Evolutionary conservation across 2,888 invertebrate genomes (phyloP), one percentile per base, ranked within the genome.

Genomic region (Chrysolina americana): DNA sequence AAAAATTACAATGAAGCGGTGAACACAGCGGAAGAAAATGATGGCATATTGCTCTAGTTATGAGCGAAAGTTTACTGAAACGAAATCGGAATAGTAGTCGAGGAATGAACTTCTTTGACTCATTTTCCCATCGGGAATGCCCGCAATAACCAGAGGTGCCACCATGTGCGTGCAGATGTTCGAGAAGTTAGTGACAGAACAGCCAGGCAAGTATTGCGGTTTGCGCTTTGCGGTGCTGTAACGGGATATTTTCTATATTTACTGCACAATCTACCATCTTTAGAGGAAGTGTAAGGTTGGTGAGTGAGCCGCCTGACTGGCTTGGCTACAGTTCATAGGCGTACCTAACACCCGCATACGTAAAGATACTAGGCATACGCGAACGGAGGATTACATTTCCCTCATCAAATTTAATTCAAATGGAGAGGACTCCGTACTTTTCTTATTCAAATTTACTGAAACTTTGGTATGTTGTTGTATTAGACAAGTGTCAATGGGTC

Each of bases 181-280:
- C 36, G 59, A 59, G 36, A 63, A 47, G 62, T 23, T 62, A 41
- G 62, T 62, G 70, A 36, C 63, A 70, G 70, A 48, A 21, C 13
- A 6, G 44, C 59, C 47, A 15, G 63, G 21, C 17, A 44, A 47
- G 62, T 71, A 65, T 71, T 23, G 44, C 71, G 47, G 36, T 44
- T 65, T 23, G 44, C n/a, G n/a, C n/a, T n/a, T n/a, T n/a, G n/a
- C 71, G 47, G 41, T 56, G 47, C 23, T 56, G 41, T 71, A 71
- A 71, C 71, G 71, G 71, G 47, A 56, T 59, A 65, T 65, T 59
- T 66, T 71, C 65, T 21, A 59, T 66, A 65, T 66, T 71, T 71
- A 65, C 71, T 41, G 66, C 71, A 48, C 59, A 53, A 65, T 71
- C 41, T 64, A 59, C 17, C 41, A 56, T 71, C 41, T 71, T n/a